A percentile compares a stretch with the other conserved stretches of the same genome.
Evolutionary conservation across 2,888 invertebrate species (phyloP).

Genomic region (Galerucella nymphaeae): DNA sequence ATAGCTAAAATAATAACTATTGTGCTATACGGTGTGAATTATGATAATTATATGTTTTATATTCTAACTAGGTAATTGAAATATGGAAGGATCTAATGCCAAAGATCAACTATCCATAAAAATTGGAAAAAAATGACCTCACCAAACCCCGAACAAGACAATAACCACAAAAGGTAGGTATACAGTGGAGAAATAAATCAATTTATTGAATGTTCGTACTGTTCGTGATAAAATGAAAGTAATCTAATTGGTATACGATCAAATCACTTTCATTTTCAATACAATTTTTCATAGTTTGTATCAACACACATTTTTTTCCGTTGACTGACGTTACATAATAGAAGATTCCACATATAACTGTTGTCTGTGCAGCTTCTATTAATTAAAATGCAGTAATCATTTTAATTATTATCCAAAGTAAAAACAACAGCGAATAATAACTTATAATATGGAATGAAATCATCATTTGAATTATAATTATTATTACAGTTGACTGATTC

Average conservation of each 20-base stretch:
- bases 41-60: too few relatives aligned
- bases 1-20: too few relatives aligned
- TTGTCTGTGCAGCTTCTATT: neutral
- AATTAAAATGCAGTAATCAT: neutral
- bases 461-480: neutral
- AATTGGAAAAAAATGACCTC: too few relatives aligned
- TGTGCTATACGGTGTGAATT: too few relatives aligned
- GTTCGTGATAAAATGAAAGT: neutral
- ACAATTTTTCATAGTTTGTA: neutral
- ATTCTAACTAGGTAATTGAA: too few relatives aligned
- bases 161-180: too few relatives aligned
- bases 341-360: neutral
- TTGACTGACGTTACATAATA: neutral
- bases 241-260: neutral
- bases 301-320: constrained; percentile 5
- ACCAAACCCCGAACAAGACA: too few relatives aligned
- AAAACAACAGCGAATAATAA: neutral
- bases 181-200: neutral
- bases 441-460: neutral
- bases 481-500: neutral
- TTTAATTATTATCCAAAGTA: neutral
- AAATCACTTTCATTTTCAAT: constrained; percentile 4
- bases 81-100: too few relatives aligned
- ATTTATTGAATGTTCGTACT: neutral
- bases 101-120: too few relatives aligned